Conservation (phyloP, 2,113 vertebrate genomes). For the Paraplagusia blochii region DNA sequence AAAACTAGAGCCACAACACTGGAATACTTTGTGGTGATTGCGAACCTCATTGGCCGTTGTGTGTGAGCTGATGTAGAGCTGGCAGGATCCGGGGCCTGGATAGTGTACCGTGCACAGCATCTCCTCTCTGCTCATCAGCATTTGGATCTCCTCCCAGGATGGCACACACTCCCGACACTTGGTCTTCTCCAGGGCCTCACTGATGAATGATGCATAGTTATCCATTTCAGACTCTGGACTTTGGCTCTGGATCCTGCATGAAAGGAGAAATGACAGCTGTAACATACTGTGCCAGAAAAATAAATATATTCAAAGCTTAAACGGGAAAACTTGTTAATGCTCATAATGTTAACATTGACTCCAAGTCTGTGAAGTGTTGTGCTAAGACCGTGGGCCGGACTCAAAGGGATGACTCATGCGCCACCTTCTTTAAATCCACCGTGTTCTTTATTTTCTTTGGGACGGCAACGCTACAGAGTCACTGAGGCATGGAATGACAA, state of each 20-base stretch:
- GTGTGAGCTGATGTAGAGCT: conserved; percentile 89
- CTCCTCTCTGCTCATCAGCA: conserved; percentile 85
- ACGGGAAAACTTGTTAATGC: conserved; percentile 24
- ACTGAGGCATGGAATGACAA: conserved; percentile 67
- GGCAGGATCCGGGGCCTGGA: conserved; percentile 82
- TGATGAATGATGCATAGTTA: conserved; percentile 88
- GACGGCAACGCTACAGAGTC: conserved; percentile 43
- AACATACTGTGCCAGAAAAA: conserved; percentile 25
- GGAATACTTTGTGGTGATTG: conserved; percentile 24
- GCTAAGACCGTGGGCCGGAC: conserved; percentile 24
- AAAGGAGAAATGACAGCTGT: conserved; percentile 6
- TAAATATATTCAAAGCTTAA: conserved; percentile 12
- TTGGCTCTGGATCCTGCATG: conserved; percentile 81
- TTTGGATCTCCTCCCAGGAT: conserved; percentile 91
- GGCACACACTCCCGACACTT: conserved; percentile 87
- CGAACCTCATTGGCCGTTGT: conserved; percentile 90
- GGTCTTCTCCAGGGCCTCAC: conserved; percentile 85
- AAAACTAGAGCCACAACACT: conserved; percentile 5
- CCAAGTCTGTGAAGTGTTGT: conserved; percentile 36
- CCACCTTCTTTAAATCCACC: conserved; percentile 47
- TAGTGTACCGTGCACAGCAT: conserved; percentile 87
- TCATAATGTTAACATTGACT: conserved; percentile 26
- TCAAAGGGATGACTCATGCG: conserved; percentile 6
- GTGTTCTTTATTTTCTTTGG: conserved; percentile 58
- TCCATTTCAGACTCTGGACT: conserved; percentile 86